These are phyloP conservation scores for Anoplolepis gracilipes DNA, from an alignment of 1,140 invertebrate genomes.

Conservation along the genomic window DNA sequence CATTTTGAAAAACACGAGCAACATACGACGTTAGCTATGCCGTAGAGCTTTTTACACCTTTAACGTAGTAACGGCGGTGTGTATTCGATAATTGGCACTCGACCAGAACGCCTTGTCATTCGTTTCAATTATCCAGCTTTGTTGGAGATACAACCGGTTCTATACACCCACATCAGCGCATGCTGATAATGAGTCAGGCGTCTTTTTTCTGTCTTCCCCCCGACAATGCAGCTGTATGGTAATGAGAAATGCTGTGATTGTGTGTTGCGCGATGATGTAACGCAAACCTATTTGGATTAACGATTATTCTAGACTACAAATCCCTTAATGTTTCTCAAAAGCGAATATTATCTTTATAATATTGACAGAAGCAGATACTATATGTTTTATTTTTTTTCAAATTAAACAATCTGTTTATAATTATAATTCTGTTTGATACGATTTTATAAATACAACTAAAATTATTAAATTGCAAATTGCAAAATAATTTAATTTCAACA, in stretches of 20 bases:
- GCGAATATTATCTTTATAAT: constrained; percentile 2
- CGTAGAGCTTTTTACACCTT: constrained; percentile 34
- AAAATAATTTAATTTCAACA: neutral
- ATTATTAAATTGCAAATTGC: neutral
- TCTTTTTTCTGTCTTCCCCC: neutral
- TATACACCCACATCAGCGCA: constrained; percentile 9
- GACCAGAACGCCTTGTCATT: constrained; percentile 55
- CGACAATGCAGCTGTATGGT: neutral
- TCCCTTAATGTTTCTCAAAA: neutral
- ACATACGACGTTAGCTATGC: neutral
- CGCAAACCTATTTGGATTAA: constrained; percentile 4
- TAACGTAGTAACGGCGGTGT: neutral
- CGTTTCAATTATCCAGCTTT: constrained; percentile 49
- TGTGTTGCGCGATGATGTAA: neutral
- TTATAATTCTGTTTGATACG: neutral
- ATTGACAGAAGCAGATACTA: neutral
- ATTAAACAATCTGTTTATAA: neutral
- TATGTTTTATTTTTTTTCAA: neutral
- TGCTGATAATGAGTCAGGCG: constrained; percentile 14
- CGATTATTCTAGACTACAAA: constrained; percentile 1
- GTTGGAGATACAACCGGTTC: constrained; percentile 25
- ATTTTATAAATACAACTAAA: neutral
- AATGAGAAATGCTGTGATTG: constrained; percentile 4
- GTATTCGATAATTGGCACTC: constrained; percentile 63
- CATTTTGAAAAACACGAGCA: constrained; percentile 13